These are phyloP conservation scores for Poliocrania exsul DNA, from an alignment of 2,797 vertebrate species.

Conservation along the genomic window DNA sequence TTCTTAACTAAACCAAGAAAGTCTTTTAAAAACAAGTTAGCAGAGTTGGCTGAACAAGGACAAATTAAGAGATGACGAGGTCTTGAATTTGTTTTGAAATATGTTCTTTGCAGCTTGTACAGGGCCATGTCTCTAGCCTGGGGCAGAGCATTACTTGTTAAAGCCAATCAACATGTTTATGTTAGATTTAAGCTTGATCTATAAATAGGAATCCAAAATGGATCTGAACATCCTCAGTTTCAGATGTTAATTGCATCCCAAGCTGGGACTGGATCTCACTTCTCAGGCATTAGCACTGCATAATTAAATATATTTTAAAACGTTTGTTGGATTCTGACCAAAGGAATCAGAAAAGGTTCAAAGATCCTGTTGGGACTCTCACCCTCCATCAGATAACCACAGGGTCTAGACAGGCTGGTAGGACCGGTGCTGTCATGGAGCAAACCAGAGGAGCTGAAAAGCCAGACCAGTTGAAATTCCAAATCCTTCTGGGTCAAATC, in stretches of 20 bases:
- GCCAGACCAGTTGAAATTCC: not conserved
- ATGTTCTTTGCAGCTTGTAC: not conserved
- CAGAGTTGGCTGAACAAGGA: not conserved
- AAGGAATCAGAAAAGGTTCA: not conserved
- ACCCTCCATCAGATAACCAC: not conserved
- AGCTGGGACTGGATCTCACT: not conserved
- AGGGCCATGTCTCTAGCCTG: not conserved
- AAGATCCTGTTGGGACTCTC: not conserved
- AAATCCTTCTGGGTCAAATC: not conserved
- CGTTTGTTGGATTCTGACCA: not conserved
- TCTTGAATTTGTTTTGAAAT: conserved; percentile 26
- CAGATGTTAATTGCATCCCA: not conserved
- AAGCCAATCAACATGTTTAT: not conserved
- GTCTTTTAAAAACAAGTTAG: conserved; percentile 4
- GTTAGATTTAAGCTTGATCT: not conserved
- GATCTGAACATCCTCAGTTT: not conserved
- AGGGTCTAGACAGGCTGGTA: not conserved
- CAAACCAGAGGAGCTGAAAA: not conserved
- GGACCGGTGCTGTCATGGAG: not conserved
- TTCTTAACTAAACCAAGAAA: not conserved
- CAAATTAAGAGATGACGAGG: not conserved
- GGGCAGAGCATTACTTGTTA: not conserved
- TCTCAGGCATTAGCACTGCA: not conserved
- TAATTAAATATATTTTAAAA: not conserved
- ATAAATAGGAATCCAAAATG: not conserved